These are phyloP conservation scores for Sinopyrophorus schimmeli DNA, from an alignment of 2,888 invertebrate genomes.

Conservation along the genomic window DNA sequence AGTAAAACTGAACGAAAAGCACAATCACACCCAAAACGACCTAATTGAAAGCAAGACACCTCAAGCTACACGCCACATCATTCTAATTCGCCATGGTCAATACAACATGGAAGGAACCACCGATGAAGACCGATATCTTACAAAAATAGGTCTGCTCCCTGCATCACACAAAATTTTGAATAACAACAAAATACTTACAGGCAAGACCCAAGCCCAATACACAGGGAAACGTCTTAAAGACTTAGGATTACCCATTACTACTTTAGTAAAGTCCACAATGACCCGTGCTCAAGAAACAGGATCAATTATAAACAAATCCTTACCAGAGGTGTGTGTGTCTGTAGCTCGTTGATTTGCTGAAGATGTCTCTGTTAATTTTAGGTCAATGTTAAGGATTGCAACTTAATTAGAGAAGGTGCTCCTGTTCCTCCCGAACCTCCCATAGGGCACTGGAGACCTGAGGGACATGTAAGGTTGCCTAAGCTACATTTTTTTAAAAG, in stretches of 20 bases:
- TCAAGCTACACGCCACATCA: conserved; percentile 75
- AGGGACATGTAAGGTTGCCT: conserved; percentile 66
- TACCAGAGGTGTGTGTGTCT: conserved; percentile 55
- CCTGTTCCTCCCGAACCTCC: conserved; percentile 95
- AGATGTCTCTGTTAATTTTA: conserved; percentile 51
- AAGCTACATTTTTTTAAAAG: not conserved
- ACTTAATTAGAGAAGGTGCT: conserved; percentile 87
- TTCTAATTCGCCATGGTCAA: conserved; percentile 94
- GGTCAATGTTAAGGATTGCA: conserved; percentile 66
- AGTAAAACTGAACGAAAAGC: conserved; percentile 54
- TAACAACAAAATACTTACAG: too few relatives aligned
- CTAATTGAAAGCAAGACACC: conserved; percentile 65
- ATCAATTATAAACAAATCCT: conserved; percentile 72
- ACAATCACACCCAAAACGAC: conserved; percentile 71
- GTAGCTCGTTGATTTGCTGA: not conserved
- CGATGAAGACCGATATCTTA: conserved; percentile 76
- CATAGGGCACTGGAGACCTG: conserved; percentile 84
- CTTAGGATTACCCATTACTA: conserved; percentile 77
- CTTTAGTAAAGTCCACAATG: conserved; percentile 89
- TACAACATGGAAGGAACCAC: conserved; percentile 75
- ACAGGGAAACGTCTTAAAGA: conserved; percentile 82
- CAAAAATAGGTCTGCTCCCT: conserved; percentile 71
- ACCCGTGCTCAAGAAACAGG: conserved; percentile 91
- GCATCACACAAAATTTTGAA: too few relatives aligned
- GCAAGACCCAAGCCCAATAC: conserved; percentile 79